These are phyloP conservation scores for Phoebastria nigripes DNA, from an alignment of 2,797 vertebrate genomes.

Conservation along the genomic window DNA sequence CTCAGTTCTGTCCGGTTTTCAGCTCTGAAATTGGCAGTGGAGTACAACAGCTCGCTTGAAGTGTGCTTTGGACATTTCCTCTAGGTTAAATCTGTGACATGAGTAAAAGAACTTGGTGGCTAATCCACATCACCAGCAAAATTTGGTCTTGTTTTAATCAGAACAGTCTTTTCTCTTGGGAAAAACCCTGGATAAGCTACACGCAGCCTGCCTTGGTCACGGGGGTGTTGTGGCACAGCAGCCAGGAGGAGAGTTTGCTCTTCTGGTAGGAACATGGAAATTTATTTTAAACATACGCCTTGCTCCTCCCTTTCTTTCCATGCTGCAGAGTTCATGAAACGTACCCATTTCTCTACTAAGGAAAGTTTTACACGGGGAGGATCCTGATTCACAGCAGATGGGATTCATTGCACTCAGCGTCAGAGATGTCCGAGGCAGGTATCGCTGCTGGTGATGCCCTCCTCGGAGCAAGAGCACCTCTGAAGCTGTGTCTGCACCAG, in stretches of 20 bases:
- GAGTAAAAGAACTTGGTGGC: neutral
- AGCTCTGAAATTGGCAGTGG: neutral
- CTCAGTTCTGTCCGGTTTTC: neutral
- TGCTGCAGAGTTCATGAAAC: neutral
- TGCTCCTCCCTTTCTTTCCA: neutral
- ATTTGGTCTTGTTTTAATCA: neutral
- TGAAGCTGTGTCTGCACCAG: too few relatives aligned
- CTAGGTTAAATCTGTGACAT: neutral
- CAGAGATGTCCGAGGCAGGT: neutral
- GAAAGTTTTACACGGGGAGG: neutral
- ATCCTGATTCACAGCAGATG: neutral
- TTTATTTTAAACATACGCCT: neutral
- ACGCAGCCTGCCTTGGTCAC: neutral
- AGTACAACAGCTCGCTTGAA: rapidly evolving
- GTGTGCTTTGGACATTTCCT: neutral
- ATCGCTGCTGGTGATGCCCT: neutral
- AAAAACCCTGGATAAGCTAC: neutral
- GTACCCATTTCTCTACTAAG: neutral
- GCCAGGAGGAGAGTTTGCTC: neutral
- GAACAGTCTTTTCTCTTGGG: neutral
- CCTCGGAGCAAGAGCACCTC: neutral
- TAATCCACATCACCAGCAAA: neutral
- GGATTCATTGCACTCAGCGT: rapidly evolving
- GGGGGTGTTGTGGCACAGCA: neutral
- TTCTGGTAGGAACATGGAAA: neutral